Conservation (phyloP, 2,888 invertebrate species). For the Ectropis crepuscularia region DNA sequence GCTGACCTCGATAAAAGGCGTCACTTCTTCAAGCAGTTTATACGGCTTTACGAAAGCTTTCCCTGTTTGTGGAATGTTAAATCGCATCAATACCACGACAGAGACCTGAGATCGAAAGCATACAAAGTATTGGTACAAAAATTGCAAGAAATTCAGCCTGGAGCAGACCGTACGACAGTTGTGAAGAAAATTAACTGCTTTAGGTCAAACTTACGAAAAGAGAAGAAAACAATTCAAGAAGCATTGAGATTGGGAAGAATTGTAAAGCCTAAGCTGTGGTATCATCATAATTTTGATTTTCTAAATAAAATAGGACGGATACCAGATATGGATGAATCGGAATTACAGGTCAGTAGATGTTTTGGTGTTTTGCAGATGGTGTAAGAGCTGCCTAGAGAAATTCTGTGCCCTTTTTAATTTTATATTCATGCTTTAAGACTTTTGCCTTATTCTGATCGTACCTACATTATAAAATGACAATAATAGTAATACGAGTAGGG, state of each 20-base stretch:
- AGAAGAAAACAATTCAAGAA: slow-evolving; percentile 20
- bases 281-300: slow-evolving; percentile 27
- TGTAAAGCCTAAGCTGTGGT: slow-evolving; percentile 29
- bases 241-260: slow-evolving; percentile 7
- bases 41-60: slow-evolving; percentile 30
- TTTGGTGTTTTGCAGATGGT: no score
- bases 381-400: no score
- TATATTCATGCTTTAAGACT: no score
- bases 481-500: no score
- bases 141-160: slow-evolving; percentile 27
- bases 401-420: no score
- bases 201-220: slow-evolving; percentile 29
- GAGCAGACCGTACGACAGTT: slow-evolving; percentile 25
- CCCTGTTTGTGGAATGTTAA: slow-evolving; percentile 33
- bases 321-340: neutral
- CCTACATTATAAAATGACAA: no score
- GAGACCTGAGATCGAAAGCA: slow-evolving; percentile 14
- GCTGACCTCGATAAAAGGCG: slow-evolving; percentile 4
- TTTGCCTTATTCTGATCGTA: no score
- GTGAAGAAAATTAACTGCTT: slow-evolving; percentile 35
- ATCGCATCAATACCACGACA: slow-evolving; percentile 26
- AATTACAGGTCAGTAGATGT: slow-evolving; percentile 18
- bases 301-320: slow-evolving; percentile 9
- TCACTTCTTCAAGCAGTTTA: slow-evolving; percentile 27
- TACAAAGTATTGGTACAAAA: slow-evolving; percentile 24